Base-by-base conservation (phyloP, 2,797 vertebrate species). In the Acanthis flammea region DNA sequence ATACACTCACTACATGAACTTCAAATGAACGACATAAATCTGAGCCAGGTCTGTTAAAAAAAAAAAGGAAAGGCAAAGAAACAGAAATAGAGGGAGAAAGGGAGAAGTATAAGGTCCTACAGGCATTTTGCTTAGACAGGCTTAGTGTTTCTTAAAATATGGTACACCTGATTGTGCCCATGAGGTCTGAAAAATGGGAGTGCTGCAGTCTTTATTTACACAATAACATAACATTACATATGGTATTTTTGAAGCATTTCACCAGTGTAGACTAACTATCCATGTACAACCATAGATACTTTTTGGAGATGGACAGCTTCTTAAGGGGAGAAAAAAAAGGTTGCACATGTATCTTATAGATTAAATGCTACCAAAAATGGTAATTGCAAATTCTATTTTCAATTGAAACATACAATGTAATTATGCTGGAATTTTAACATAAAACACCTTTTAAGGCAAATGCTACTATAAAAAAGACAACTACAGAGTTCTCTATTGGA, bases 141-240 rank as follows among this genome's bases (percentile, higher is more conserved):
- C 73, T 88, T 79, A 86, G 39, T 25, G n/a, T 70, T 94, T 85
- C 77, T 82, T 93, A 85, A 93, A 96, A 94, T 85, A 87, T 28
- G 51, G 63, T 66, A 60, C 1, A 11, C 24, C 37, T 82, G 71
- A 87, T 87, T 87, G 68, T 57, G 62, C 53, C 70, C 39, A 27
- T 76, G 86, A 93, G 50, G n/a, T 55, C 77, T 74, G 72, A 57
- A 92, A 85, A 82, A 87, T 27, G 48, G 27, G 39, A 92, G 53
- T 50, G 57, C 25, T 79, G 71, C 24, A 73, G 17, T 33, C 37
- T 72, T 79, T 60, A 89, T 41, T 89, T 39, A 77, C 48, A 82
- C 35, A 82, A 48, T 48, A 66, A 51, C 58, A 42, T 63, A 76
- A 63, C 14, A 63, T 70, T 45, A 66, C 27, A 81, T 0, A 0